A percentile compares a stretch with the other conserved stretches of the same genome.
phyloP scores from a whole-genome alignment of 37 sponge, comb jelly and placozoan genomes.

The Hexactinellida sp. region DNA sequence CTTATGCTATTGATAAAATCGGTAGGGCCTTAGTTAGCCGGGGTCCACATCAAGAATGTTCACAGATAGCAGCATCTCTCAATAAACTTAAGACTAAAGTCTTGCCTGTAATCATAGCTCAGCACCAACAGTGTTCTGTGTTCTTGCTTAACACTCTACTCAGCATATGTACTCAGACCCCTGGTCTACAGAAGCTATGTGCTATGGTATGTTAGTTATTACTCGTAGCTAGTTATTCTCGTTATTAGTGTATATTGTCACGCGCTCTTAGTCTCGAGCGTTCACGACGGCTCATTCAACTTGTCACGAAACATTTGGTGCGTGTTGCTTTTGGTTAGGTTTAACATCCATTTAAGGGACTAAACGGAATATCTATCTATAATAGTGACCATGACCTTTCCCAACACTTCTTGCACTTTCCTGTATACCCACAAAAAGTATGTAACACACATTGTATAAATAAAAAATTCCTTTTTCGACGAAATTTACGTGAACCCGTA shows the following conservation, averaged over 20 bases:
- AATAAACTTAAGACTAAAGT: not conserved
- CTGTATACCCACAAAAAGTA: too few relatives aligned
- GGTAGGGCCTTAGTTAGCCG: not conserved
- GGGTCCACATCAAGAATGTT: not conserved
- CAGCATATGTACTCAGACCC: not conserved
- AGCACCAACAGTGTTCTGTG: conserved; percentile 8
- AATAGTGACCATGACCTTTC: too few relatives aligned
- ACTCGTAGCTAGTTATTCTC: not conserved
- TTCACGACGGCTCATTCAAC: too few relatives aligned
- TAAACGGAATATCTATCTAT: too few relatives aligned
- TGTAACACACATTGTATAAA: too few relatives aligned
- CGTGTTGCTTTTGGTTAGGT: too few relatives aligned
- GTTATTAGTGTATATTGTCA: not conserved
- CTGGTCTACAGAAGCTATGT: conserved; percentile 11
- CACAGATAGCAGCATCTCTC: not conserved
- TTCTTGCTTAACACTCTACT: not conserved
- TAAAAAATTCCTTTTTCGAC: too few relatives aligned
- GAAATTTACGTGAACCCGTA: too few relatives aligned
- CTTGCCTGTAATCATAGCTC: not conserved
- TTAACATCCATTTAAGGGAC: too few relatives aligned
- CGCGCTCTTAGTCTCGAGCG: too few relatives aligned
- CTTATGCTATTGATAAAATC: not conserved
- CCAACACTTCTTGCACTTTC: too few relatives aligned
- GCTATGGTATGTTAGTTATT: not conserved
- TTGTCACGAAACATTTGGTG: too few relatives aligned